Percentiles rank a stretch among this genome's conserved stretches.
These are phyloP conservation scores for Chiloscyllium punctatum DNA, from an alignment of 2,797 vertebrate species.

Conservation along the genomic window DNA sequence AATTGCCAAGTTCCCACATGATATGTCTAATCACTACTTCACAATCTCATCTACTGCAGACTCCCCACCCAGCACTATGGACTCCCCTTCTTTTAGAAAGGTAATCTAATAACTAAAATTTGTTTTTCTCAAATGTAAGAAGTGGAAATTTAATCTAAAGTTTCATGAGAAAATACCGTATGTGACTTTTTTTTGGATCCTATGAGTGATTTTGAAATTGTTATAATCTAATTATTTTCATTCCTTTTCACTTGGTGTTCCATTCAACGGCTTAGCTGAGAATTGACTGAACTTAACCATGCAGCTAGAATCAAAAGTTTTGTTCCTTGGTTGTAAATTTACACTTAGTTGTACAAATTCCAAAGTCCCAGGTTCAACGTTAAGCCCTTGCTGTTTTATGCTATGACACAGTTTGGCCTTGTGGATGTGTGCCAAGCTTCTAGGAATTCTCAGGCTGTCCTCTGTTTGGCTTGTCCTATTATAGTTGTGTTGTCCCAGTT, in stretches of 20 bases:
- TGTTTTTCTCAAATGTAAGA: background rate
- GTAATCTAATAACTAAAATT: constrained; percentile 49
- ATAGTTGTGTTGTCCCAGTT: no score
- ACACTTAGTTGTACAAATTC: background rate
- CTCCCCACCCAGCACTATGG: constrained; percentile 59
- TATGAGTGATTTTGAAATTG: background rate
- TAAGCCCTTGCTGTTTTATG: background rate
- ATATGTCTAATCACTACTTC: constrained; percentile 72
- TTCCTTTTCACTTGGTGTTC: background rate
- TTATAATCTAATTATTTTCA: background rate
- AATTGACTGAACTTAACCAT: background rate
- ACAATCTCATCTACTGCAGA: constrained; percentile 63
- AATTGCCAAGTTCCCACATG: constrained; percentile 82
- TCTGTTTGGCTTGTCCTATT: no score
- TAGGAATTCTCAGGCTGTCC: no score
- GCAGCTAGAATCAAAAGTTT: background rate
- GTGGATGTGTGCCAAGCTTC: no score
- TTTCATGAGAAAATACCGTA: background rate
- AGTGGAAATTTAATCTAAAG: background rate
- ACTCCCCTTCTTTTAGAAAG: constrained; percentile 70
- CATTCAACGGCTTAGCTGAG: background rate
- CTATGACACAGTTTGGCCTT: background rate
- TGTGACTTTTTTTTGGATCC: background rate
- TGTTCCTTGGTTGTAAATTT: background rate
- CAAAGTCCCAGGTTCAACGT: background rate